Evolutionary conservation across 2,113 vertebrate species (phyloP).

Genomic region (Epinephelus lanceolatus): DNA sequence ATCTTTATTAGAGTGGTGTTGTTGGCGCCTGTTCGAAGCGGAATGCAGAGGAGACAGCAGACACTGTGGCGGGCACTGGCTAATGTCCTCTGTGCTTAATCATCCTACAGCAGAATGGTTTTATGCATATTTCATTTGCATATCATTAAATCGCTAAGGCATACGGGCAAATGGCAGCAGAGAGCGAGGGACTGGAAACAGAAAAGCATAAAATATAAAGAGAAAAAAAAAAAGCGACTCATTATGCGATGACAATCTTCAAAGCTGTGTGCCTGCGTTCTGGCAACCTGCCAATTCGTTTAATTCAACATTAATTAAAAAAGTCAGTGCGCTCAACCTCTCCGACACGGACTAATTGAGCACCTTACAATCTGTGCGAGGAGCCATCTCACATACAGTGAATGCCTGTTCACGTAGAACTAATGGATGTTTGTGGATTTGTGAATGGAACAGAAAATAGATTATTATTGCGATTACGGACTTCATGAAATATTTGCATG

Average conservation of each 20-base stretch:
- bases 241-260: slow-evolving; percentile 86
- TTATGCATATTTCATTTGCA: slow-evolving; percentile 99
- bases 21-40: slow-evolving; percentile 77
- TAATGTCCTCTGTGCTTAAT: slow-evolving; percentile 99
- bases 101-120: slow-evolving; percentile 98
- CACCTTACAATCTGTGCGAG: slow-evolving; percentile 67
- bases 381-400: slow-evolving; percentile 61
- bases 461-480: slow-evolving; percentile 35
- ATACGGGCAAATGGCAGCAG: slow-evolving; percentile 86
- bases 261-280: slow-evolving; percentile 79
- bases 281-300: slow-evolving; percentile 82
- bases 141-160: slow-evolving; percentile 95
- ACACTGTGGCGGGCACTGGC: slow-evolving; percentile 87
- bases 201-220: slow-evolving; percentile 89
- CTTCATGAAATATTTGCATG: slow-evolving; percentile 35
- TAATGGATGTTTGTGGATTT: slow-evolving; percentile 67
- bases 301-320: slow-evolving; percentile 85
- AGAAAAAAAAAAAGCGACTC: slow-evolving; percentile 72
- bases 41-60: slow-evolving; percentile 85
- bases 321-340: slow-evolving; percentile 71
- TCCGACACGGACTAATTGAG: slow-evolving; percentile 82
- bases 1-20: slow-evolving; percentile 77
- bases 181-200: slow-evolving; percentile 84
- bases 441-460: slow-evolving; percentile 43
- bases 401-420: slow-evolving; percentile 54